These are phyloP conservation scores for Hirtodrosophila duncani DNA, from an alignment of 2,888 invertebrate species.

Conservation along the genomic window DNA sequence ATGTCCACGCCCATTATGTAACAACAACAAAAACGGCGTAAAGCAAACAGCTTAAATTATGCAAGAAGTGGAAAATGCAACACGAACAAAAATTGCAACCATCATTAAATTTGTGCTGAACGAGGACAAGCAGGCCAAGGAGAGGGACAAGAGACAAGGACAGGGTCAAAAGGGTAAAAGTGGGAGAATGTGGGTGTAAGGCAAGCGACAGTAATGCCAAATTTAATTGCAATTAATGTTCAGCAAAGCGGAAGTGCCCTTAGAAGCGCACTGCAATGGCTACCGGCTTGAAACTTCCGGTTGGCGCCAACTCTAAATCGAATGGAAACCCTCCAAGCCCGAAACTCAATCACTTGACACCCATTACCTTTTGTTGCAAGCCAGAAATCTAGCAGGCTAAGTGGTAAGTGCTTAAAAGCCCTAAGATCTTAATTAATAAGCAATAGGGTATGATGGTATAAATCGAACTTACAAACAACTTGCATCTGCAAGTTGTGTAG, in stretches of 20 bases:
- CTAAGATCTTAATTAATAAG: no score
- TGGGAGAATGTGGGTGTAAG: neutral
- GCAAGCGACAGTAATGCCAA: conserved; percentile 46
- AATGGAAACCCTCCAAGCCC: no score
- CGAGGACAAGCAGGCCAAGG: neutral
- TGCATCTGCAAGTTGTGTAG: no score
- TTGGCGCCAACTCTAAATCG: conserved; percentile 37
- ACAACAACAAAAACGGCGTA: no score
- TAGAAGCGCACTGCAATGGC: conserved; percentile 32
- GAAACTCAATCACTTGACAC: conserved; percentile 22
- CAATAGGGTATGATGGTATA: no score
- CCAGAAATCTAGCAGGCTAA: no score
- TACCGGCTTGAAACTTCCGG: conserved; percentile 49
- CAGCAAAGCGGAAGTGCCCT: conserved; percentile 61
- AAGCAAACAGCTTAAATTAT: conserved; percentile 59
- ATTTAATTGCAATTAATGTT: conserved; percentile 69
- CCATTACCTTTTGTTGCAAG: no score
- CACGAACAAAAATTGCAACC: conserved; percentile 51
- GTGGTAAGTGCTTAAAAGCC: no score
- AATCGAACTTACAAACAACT: no score
- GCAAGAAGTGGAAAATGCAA: conserved; percentile 49
- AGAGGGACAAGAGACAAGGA: neutral
- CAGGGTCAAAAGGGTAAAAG: no score
- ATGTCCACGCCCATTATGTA: no score
- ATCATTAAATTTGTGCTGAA: conserved; percentile 34